A percentile compares a stretch with the other conserved stretches of the same genome.
These are phyloP conservation scores for Cercopithecus mitis DNA, from an alignment of 2,797 vertebrate species.

Conservation along the genomic window DNA sequence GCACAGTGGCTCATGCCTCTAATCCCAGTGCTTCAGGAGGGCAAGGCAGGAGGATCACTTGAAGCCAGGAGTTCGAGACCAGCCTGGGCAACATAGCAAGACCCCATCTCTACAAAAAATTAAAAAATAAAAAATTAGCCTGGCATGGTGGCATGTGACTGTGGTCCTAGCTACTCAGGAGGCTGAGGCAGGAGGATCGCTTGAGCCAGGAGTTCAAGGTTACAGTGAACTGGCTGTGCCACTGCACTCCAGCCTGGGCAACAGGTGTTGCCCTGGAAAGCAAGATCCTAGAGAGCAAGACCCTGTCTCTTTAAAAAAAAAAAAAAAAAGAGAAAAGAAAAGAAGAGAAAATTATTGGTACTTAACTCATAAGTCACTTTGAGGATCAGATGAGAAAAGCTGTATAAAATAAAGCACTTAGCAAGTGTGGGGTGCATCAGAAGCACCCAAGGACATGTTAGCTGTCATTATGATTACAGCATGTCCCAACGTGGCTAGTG, in stretches of 20 bases:
- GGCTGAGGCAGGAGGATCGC: neutral
- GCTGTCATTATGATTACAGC: rapidly evolving
- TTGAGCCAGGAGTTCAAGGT: neutral
- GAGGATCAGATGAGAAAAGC: neutral
- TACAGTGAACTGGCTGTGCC: neutral
- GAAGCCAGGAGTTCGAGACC: neutral
- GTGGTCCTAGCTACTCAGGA: neutral
- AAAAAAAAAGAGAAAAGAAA: too few relatives aligned
- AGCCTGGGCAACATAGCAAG: neutral
- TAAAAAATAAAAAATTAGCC: neutral
- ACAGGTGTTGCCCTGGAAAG: neutral
- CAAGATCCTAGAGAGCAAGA: neutral
- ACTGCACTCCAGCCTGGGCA: neutral
- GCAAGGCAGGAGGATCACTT: neutral
- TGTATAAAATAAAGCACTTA: neutral
- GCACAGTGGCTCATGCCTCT: neutral
- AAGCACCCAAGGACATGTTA: rapidly evolving
- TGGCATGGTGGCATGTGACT: neutral
- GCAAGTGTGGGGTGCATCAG: rapidly evolving
- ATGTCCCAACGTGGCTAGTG: rapidly evolving
- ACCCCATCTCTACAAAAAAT: neutral
- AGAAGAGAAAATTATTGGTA: neutral
- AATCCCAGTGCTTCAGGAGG: neutral
- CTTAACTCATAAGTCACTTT: neutral
- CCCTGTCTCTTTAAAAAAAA: too few relatives aligned